A percentile compares a stretch with the other conserved stretches of the same genome.
These are phyloP conservation scores for Valencia hispanica DNA, from an alignment of 2,797 vertebrate species.

Conservation along the genomic window DNA sequence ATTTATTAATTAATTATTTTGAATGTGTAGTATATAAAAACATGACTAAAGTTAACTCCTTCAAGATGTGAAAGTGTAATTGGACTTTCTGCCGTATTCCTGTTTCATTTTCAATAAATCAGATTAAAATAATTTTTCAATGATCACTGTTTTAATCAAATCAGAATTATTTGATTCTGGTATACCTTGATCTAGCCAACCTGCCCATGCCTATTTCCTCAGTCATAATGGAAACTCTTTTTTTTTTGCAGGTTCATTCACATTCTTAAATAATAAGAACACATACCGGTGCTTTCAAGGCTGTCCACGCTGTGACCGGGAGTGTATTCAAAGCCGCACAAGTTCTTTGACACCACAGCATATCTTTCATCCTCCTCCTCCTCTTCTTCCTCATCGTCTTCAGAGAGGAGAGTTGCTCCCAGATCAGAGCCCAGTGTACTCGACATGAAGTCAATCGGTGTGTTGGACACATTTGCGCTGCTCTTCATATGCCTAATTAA, in stretches of 20 bases:
- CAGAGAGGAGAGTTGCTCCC: slow-evolving; percentile 87
- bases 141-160: too few relatives aligned
- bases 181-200: not conserved
- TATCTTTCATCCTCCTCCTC: slow-evolving; percentile 74
- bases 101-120: not conserved
- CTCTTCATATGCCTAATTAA: slow-evolving; percentile 91
- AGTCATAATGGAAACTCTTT: not conserved
- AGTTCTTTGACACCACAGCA: slow-evolving; percentile 83
- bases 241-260: not conserved
- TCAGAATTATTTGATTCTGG: too few relatives aligned
- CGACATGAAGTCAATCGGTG: slow-evolving; percentile 90
- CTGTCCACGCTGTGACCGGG: slow-evolving; percentile 89
- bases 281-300: slow-evolving; percentile 86
- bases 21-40: not conserved
- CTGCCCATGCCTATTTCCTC: not conserved
- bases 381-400: slow-evolving; percentile 85
- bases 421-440: slow-evolving; percentile 90
- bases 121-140: too few relatives aligned
- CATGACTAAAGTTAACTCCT: not conserved
- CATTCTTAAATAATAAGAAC: slow-evolving; percentile 50
- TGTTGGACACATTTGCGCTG: slow-evolving; percentile 87
- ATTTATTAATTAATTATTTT: not conserved
- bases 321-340: slow-evolving; percentile 89
- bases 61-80: not conserved
- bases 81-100: not conserved